Base-by-base conservation (phyloP, 2,113 vertebrate genomes). In the Callipepla californica region DNA sequence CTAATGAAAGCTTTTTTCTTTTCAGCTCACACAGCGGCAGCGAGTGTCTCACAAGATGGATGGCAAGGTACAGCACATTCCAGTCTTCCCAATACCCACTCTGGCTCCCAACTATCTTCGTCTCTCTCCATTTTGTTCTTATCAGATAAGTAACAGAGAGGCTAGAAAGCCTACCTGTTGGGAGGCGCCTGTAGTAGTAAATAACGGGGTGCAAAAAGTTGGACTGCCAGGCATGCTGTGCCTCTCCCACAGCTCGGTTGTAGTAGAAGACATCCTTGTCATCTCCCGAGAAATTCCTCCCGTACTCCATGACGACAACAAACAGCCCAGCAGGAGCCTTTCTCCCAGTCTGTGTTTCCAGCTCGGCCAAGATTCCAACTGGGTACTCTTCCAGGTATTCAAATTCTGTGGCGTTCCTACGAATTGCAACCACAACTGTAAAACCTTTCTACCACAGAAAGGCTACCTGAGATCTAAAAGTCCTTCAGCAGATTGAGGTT, bases 161-260 rank as follows among this genome's bases (percentile, higher is more conserved):
- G 18, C 4, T 65, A 26, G 45, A 85, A 23, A 9, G 40, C 93
- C 97, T 89, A 99, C 99, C 99, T 19, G 99, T 98, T 58, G 99
- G 99, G 26, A 99, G 98, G 25, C 7, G 94, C 62, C 97, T 97
- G 90, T 99, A 99, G 93, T 98, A 99, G 89, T 99, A 99, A 91
- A 99, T 97, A 87, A 99, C 99, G 6, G 99, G 99, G 77, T 99
- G 99, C 47, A 99, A 97, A 91, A 99, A 99, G 97, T 99, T 99
- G 14, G 99, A 99, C 85, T 97, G 98, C 99, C 98, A 99, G 77
- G 99, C 99, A 4, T 98, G 98, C 53, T 98, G 98, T 40, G 98
- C 98, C 80, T 99, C 98, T 16, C 98, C 98, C 92, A 99, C 98
- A 0, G 99, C 98, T 59, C 99, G 98, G 76, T 97, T 97, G 11